A percentile compares a stretch with the other conserved stretches of the same genome.
phyloP scores from a whole-genome alignment of 2,797 vertebrate genomes.

The Eleutherodactylus coqui region DNA sequence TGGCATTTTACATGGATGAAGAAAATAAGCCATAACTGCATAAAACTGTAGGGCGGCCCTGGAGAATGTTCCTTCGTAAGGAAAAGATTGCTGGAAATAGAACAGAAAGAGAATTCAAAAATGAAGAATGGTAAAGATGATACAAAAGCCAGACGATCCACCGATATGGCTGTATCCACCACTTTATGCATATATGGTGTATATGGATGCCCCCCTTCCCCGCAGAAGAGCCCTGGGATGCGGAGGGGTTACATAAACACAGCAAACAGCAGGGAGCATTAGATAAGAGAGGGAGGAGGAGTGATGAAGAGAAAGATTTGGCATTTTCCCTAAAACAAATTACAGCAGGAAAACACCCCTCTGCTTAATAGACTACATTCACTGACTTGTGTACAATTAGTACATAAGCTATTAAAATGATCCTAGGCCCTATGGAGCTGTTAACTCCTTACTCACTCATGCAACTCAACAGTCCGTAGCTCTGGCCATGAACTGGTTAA shows the following conservation, averaged over 20 bases:
- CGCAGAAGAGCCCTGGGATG: constrained; percentile 24
- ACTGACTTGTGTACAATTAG: constrained; percentile 10
- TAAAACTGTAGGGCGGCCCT: background rate
- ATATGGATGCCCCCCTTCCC: background rate
- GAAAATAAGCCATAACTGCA: background rate
- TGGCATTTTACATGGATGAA: constrained; percentile 25
- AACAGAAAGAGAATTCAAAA: background rate
- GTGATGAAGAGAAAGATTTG: constrained; percentile 45
- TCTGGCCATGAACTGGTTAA: background rate
- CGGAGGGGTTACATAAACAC: constrained; percentile 48
- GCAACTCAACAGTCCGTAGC: background rate
- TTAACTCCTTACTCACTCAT: background rate
- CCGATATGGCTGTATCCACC: background rate
- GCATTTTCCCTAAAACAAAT: constrained; percentile 60
- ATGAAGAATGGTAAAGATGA: background rate
- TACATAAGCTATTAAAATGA: background rate
- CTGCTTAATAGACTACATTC: background rate
- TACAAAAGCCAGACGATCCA: background rate
- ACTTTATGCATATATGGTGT: background rate
- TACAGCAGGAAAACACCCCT: constrained; percentile 52
- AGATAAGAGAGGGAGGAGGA: constrained; percentile 51
- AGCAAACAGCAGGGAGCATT: constrained; percentile 56
- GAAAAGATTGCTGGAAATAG: background rate
- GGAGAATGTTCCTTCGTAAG: background rate
- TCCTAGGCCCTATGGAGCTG: background rate